Base-by-base conservation (phyloP, 2,113 vertebrate species). In the Okapia johnstoni region DNA sequence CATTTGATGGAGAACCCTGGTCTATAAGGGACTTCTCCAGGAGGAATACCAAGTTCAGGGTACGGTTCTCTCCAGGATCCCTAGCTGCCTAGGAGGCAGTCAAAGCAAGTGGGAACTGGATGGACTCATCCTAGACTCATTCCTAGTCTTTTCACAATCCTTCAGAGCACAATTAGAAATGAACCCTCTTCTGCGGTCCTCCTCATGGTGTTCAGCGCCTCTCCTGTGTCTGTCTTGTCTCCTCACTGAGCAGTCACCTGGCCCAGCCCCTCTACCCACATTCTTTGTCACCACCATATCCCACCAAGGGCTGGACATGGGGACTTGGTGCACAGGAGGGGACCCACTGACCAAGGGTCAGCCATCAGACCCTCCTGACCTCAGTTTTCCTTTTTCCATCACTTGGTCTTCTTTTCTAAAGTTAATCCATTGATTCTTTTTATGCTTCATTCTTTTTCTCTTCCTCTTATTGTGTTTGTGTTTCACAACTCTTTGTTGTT, bases 81-180 rank as follows among this genome's bases (percentile, higher is more conserved):
- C 17, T 50, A 12, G 30, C 58, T 58, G 25, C 13, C 23, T 2
- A 46, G 84, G 55, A 48, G 17, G 50, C 8, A 2, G 3, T 21
- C 43, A 26, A 0, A 28, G 19, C 50, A 54, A 28, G n/a, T 25
- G 83, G 33, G 57, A 15, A 61, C n/a, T 48, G 70, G 55, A 12
- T 7, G 4, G 30, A n/a, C 60, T 5, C 16, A 2, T 1, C 17
- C 11, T 7, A 3, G 30, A n/a, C 60, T 5, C 16, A 2, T 1
- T 14, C 11, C n/a, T 19, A 28, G 57, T 17, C 55, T 66, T 54
- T 23, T 7, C 89, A 60, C 4, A 15, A 1, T 16, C 26, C 66
- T 81, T 52, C 83, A 46, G 48, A 55, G 33, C 61, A 85, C 33
- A 6, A 1, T 55, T 57, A 87, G 80, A 83, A 43, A 63, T 2